These are phyloP conservation scores for Emydocephalus ijimae DNA, from an alignment of 2,113 vertebrate species.

Conservation along the genomic window DNA sequence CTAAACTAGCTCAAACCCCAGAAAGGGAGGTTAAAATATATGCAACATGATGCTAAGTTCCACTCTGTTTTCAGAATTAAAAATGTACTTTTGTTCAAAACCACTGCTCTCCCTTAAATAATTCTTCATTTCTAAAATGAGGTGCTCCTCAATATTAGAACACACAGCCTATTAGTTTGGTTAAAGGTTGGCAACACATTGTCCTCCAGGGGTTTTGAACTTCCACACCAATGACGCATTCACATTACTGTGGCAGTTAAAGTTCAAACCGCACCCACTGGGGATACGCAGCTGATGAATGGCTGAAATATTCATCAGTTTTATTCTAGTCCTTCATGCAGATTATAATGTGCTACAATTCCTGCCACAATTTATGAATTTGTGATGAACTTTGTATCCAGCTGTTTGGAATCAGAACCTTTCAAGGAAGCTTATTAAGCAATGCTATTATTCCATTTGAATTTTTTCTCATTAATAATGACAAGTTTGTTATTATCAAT, in stretches of 20 bases:
- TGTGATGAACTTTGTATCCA: neutral
- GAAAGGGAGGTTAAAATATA: neutral
- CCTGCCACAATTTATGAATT: neutral
- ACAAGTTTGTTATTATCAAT: neutral
- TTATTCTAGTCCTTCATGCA: neutral
- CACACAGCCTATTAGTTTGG: neutral
- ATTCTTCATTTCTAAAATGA: neutral
- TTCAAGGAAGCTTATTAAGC: neutral
- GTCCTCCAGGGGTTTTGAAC: neutral
- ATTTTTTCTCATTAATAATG: neutral
- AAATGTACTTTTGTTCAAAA: neutral
- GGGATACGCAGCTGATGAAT: neutral
- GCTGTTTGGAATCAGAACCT: neutral
- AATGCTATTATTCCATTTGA: neutral
- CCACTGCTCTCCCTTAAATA: neutral
- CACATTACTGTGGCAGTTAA: neutral
- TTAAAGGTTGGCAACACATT: neutral
- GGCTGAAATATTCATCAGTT: neutral
- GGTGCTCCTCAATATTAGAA: neutral
- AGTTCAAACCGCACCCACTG: neutral
- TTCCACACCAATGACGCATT: neutral
- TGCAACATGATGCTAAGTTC: neutral
- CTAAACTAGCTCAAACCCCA: neutral
- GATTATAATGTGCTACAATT: neutral
- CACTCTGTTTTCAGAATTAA: neutral